Evolutionary conservation across 2,113 vertebrate species (phyloP).

Genomic region (Alethe diademata): DNA sequence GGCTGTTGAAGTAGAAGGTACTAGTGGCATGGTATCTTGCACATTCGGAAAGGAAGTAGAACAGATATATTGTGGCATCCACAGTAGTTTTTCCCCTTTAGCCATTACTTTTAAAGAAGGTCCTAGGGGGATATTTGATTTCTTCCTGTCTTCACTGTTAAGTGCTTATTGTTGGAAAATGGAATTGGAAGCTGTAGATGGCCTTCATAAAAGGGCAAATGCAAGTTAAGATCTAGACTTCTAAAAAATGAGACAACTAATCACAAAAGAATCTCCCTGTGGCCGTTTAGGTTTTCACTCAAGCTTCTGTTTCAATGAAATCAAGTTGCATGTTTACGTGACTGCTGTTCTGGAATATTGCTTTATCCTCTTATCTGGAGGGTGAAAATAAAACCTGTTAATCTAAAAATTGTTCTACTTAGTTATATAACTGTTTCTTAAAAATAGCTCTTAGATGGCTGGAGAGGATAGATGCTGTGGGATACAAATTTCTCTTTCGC

Average conservation of each 20-base stretch:
- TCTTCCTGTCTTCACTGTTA: neutral
- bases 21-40: neutral
- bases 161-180: constrained; percentile 8
- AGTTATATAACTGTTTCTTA: constrained; percentile 29
- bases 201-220: constrained; percentile 16
- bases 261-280: neutral
- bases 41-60: neutral
- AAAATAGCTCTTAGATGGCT: constrained; percentile 32
- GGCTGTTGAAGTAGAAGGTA: neutral
- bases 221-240: neutral
- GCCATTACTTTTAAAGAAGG: neutral
- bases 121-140: constrained; percentile 39
- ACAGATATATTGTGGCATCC: neutral
- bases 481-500: neutral
- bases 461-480: neutral
- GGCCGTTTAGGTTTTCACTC: neutral
- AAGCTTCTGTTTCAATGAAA: neutral
- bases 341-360: constrained; percentile 5
- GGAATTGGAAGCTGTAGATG: neutral
- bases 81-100: neutral
- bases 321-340: neutral
- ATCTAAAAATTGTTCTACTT: constrained; percentile 41
- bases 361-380: constrained; percentile 30
- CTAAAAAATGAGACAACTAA: neutral
- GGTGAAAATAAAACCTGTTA: neutral